phyloP scores from a whole-genome alignment of 2,888 invertebrate species.

The Tridacna gigas region DNA sequence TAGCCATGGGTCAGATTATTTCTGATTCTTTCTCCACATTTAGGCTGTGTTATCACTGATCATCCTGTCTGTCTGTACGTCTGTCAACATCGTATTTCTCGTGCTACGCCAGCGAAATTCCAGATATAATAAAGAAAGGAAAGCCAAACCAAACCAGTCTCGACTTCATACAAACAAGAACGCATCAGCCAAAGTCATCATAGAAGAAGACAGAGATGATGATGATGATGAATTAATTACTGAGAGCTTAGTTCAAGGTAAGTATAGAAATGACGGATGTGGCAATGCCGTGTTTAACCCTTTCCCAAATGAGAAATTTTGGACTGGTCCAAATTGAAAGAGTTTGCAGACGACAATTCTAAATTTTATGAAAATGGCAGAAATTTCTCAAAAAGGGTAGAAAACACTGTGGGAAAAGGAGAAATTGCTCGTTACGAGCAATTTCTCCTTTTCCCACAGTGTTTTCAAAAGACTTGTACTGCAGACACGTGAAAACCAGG shows the following conservation, averaged over 20 bases:
- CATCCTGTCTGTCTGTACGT: constrained; percentile 80
- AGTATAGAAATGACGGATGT: neutral
- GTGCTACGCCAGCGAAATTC: constrained; percentile 92
- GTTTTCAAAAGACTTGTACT: too few species aligned
- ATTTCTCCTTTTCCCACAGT: too few species aligned
- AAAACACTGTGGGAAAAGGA: too few species aligned
- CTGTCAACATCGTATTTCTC: constrained; percentile 92
- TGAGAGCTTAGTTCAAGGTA: constrained; percentile 45
- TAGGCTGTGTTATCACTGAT: constrained; percentile 76
- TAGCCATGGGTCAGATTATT: too few species aligned
- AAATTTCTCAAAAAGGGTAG: too few species aligned
- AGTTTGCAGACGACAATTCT: too few species aligned
- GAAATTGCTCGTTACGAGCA: too few species aligned
- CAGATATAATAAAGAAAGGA: constrained; percentile 13
- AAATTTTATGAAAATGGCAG: too few species aligned
- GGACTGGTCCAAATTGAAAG: too few species aligned
- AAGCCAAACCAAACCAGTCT: constrained; percentile 10
- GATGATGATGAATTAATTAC: neutral
- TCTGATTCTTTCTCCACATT: constrained; percentile 20
- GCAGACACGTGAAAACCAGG: too few species aligned
- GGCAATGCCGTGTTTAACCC: too few species aligned
- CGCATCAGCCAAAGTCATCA: neutral
- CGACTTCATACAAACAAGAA: constrained; percentile 8
- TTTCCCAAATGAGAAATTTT: too few species aligned
- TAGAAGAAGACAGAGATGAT: neutral